These are phyloP conservation scores for Pyrochroa serraticornis DNA, from an alignment of 2,888 invertebrate species.

Conservation along the genomic window DNA sequence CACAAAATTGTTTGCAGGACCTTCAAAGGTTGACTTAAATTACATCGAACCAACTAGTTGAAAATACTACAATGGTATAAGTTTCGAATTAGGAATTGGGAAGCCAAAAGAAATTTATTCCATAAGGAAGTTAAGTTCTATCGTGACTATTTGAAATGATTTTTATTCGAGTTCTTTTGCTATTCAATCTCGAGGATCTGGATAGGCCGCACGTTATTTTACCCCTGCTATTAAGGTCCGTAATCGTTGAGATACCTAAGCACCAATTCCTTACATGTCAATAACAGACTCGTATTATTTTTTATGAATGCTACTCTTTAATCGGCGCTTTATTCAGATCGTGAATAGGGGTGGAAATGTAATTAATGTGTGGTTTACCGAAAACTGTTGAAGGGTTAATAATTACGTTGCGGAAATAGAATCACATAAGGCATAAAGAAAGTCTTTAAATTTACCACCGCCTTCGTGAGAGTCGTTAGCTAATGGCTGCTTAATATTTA, in stretches of 20 bases:
- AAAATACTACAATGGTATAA: conserved; percentile 27
- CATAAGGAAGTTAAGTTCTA: conserved; percentile 8
- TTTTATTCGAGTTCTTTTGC: conserved; percentile 9
- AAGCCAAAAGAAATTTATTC: conserved; percentile 22
- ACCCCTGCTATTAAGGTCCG: conserved; percentile 14
- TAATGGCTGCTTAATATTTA: conserved; percentile 34
- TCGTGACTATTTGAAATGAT: neutral
- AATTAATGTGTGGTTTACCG: conserved; percentile 7
- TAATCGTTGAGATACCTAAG: conserved; percentile 11
- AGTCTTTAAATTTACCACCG: conserved; percentile 28
- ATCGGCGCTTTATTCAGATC: conserved; percentile 5
- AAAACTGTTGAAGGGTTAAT: conserved; percentile 3
- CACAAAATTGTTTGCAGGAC: conserved; percentile 24
- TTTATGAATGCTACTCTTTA: conserved; percentile 17
- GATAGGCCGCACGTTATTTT: neutral
- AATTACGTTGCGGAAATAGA: conserved; percentile 16
- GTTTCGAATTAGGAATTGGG: conserved; percentile 15
- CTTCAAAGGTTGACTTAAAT: conserved; percentile 31
- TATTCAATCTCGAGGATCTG: conserved; percentile 6
- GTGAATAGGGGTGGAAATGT: conserved; percentile 2
- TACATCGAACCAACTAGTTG: conserved; percentile 24
- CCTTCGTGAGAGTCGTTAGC: conserved; percentile 28
- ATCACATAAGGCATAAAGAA: conserved; percentile 24
- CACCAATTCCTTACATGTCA: conserved; percentile 22
- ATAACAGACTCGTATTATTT: conserved; percentile 24